Evolutionary conservation across 2,113 vertebrate genomes (phyloP).

Genomic region (Oreotragus oreotragus): DNA sequence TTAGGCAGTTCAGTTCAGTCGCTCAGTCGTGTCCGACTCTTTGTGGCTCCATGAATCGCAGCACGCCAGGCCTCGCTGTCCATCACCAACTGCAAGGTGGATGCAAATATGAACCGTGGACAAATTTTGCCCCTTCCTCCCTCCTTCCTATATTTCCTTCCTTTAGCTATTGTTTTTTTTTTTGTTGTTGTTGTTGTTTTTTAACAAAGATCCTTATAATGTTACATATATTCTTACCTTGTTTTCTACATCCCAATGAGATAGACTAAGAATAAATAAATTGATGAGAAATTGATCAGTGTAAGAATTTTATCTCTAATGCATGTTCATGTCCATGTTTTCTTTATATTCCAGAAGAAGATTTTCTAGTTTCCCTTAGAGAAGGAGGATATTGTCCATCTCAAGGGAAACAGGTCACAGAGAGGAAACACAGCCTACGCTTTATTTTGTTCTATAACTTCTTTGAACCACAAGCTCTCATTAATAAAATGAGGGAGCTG

Average conservation of each 20-base stretch:
- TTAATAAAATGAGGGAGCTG: not conserved
- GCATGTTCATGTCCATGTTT: not conserved
- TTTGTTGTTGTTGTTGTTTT: too few relatives aligned
- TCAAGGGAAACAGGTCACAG: not conserved
- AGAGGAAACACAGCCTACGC: not conserved
- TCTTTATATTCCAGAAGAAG: not conserved
- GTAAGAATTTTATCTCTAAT: not conserved
- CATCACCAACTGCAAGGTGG: not conserved
- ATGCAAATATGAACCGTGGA: not conserved
- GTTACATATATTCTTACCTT: not conserved
- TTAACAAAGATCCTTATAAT: not conserved
- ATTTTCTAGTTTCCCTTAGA: not conserved
- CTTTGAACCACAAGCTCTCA: not conserved
- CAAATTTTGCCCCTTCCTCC: not conserved
- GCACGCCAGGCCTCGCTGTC: not conserved
- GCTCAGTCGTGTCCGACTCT: not conserved
- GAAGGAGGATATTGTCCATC: not conserved
- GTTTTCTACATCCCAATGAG: not conserved
- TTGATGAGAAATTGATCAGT: not conserved
- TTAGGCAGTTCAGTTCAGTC: not conserved
- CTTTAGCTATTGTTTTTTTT: not conserved
- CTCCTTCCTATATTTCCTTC: not conserved
- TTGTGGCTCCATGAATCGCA: rapidly evolving
- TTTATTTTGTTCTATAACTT: not conserved
- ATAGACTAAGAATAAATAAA: not conserved